phyloP scores from a whole-genome alignment of 2,888 invertebrate species.

The Chloromyia formosa region DNA sequence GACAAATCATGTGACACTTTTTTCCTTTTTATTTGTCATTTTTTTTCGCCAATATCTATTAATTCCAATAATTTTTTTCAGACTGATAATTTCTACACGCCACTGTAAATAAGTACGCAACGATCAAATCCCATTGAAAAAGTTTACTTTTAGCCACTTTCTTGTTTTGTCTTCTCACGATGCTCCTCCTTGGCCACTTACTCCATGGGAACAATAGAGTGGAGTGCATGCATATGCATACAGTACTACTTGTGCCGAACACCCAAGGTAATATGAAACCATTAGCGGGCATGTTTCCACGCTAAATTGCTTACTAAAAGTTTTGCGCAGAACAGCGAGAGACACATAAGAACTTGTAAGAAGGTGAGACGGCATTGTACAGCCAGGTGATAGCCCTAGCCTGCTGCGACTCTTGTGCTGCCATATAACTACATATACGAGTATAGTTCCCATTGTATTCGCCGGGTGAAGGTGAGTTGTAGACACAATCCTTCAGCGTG shows the following conservation, averaged over 20 bases:
- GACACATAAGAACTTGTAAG: constrained; percentile 21
- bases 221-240: neutral
- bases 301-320: constrained; percentile 27
- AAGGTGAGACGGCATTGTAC: neutral
- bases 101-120: too few relatives aligned
- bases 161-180: constrained; percentile 27
- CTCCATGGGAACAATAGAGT: neutral
- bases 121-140: too few relatives aligned
- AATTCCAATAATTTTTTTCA: too few relatives aligned
- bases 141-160: neutral
- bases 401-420: neutral
- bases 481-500: neutral
- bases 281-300: constrained; percentile 28
- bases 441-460: neutral
- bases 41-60: too few relatives aligned
- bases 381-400: neutral
- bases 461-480: neutral
- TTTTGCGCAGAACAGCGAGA: neutral
- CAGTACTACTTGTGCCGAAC: neutral
- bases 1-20: too few relatives aligned
- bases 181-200: neutral
- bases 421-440: too few relatives aligned
- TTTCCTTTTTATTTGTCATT: too few relatives aligned
- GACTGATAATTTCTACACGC: too few relatives aligned
- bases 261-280: constrained; percentile 18